Evolutionary conservation across 2,888 invertebrate genomes (phyloP).

Genomic region (Luperina nickerlii): DNA sequence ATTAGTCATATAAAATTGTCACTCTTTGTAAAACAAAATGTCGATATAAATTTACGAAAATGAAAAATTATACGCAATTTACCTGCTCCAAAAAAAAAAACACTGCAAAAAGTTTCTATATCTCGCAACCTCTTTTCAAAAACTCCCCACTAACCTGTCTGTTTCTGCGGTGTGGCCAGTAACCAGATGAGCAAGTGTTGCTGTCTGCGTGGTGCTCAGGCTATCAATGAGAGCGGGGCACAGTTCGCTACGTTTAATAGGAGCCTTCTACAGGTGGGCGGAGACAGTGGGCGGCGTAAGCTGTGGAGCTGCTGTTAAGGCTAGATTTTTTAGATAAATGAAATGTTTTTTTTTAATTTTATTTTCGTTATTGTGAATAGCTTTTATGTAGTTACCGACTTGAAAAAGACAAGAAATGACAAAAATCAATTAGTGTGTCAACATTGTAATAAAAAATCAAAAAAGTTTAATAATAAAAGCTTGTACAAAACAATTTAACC

Average conservation of each 20-base stretch:
- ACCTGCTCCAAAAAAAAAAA: background rate
- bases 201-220: conserved; percentile 24
- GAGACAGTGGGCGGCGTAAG: conserved; percentile 49
- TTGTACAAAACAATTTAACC: too few species aligned
- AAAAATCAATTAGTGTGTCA: too few species aligned
- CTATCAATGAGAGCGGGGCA: conserved; percentile 49
- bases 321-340: background rate
- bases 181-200: conserved; percentile 14
- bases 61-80: background rate
- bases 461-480: too few species aligned
- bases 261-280: conserved; percentile 66
- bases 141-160: conserved; percentile 38
- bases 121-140: background rate
- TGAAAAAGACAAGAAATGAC: too few species aligned
- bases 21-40: background rate
- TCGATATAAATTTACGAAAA: background rate
- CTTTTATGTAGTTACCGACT: too few species aligned
- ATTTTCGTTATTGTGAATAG: background rate
- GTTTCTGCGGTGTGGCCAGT: background rate
- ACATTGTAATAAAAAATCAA: too few species aligned
- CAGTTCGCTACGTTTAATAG: conserved; percentile 59
- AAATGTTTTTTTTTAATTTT: background rate
- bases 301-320: conserved; percentile 35
- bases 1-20: background rate
- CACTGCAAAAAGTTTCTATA: background rate